A percentile compares a stretch with the other conserved stretches of the same genome.
These are phyloP conservation scores for Drosophila lini DNA, from an alignment of 1,140 invertebrate genomes.

Conservation along the genomic window DNA sequence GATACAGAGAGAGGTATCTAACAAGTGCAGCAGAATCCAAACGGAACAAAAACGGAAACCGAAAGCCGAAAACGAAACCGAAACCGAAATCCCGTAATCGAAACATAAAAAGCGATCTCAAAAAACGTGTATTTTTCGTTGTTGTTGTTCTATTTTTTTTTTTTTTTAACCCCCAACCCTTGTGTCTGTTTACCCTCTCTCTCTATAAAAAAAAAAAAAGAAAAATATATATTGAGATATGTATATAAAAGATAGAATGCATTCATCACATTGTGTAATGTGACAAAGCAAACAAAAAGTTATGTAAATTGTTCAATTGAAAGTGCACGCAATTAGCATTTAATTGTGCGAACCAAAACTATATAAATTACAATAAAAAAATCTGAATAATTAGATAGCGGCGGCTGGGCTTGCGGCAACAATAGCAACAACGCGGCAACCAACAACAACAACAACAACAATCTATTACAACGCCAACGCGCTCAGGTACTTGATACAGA, in stretches of 20 bases:
- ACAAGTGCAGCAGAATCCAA: slow-evolving; percentile 40
- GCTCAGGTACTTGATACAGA: slow-evolving; percentile 42
- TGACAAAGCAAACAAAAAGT: slow-evolving; percentile 40
- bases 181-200: slow-evolving; percentile 19
- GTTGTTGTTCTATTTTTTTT: slow-evolving; percentile 7
- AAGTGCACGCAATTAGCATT: slow-evolving; percentile 64
- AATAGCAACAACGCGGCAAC: slow-evolving; percentile 28
- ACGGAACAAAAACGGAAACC: slow-evolving; percentile 11
- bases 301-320: slow-evolving; percentile 51
- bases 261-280: slow-evolving; percentile 45
- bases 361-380: slow-evolving; percentile 35
- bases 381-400: slow-evolving; percentile 53
- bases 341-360: slow-evolving; percentile 71
- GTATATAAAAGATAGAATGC: slow-evolving; percentile 19
- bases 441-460: slow-evolving; percentile 33
- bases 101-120: slow-evolving; percentile 21
- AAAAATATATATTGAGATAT: not conserved
- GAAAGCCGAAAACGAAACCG: slow-evolving; percentile 25
- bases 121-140: slow-evolving; percentile 27
- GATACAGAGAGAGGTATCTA: slow-evolving; percentile 41
- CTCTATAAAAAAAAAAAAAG: not conserved
- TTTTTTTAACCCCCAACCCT: slow-evolving; percentile 17
- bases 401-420: slow-evolving; percentile 14
- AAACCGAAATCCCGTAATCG: slow-evolving; percentile 20
- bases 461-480: slow-evolving; percentile 52